These are phyloP conservation scores for Loripinus fragilis DNA, from an alignment of 2,888 invertebrate species.

Conservation along the genomic window DNA sequence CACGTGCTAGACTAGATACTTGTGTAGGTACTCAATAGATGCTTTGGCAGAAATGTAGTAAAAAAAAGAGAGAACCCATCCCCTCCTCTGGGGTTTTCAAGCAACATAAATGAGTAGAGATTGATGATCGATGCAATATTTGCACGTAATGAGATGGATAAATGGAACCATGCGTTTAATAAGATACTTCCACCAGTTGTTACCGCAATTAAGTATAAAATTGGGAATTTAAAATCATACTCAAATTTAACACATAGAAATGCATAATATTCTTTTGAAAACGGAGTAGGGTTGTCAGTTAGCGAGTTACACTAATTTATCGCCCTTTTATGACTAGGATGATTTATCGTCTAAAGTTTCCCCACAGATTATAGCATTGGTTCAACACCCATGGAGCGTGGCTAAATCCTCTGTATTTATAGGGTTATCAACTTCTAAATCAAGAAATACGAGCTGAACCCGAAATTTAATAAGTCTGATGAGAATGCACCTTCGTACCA, in stretches of 20 bases:
- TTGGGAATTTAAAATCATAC: background rate
- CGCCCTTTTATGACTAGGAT: background rate
- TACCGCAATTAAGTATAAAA: no score
- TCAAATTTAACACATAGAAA: background rate
- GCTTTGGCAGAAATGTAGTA: no score
- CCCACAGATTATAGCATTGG: background rate
- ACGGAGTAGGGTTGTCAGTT: background rate
- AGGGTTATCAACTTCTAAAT: background rate
- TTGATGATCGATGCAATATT: no score
- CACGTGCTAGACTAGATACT: no score
- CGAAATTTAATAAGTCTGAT: background rate
- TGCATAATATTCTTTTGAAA: constrained; percentile 5
- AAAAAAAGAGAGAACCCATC: no score
- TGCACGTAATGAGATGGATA: no score
- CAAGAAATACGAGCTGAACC: background rate
- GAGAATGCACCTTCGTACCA: background rate
- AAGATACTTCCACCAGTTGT: no score
- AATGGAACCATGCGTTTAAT: no score
- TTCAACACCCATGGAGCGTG: background rate
- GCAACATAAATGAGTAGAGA: no score
- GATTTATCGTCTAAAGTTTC: background rate
- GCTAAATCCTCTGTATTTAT: background rate
- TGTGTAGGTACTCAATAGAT: no score
- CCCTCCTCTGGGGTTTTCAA: no score
- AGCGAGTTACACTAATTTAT: constrained; percentile 15